A percentile compares a stretch with the other conserved stretches of the same genome.
phyloP scores from a whole-genome alignment of 2,888 invertebrate genomes.

The Bombylius major region DNA sequence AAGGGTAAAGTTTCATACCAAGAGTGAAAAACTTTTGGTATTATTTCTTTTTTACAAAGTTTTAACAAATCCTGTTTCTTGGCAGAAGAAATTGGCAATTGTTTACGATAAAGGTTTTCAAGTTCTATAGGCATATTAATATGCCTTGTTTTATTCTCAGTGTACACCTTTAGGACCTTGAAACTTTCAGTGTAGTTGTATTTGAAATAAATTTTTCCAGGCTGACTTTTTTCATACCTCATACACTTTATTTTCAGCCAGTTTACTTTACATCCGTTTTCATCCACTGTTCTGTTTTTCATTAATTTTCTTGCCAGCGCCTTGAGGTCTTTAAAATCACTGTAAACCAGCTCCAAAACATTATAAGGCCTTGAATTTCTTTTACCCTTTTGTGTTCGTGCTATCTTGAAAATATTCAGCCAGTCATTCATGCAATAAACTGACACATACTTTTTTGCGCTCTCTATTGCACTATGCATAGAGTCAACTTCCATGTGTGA shows the following conservation, averaged over 20 bases:
- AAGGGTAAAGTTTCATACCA: conserved; percentile 1
- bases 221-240: conserved; percentile 2
- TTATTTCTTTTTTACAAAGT: not conserved
- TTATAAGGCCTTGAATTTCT: not conserved
- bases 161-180: not conserved
- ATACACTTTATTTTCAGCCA: conserved; percentile 2
- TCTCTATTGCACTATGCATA: not conserved
- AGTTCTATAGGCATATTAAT: not conserved
- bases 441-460: conserved; percentile 1
- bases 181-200: not conserved
- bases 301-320: not conserved
- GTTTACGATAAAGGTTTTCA: not conserved
- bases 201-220: not conserved
- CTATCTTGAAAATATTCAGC: not conserved
- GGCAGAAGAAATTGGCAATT: not conserved
- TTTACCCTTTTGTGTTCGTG: not conserved
- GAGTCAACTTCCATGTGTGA: not conserved
- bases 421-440: not conserved
- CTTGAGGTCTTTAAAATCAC: not conserved
- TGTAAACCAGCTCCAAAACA: not conserved
- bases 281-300: conserved; percentile 1
- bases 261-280: not conserved
- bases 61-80: conserved; percentile 2
- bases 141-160: not conserved
- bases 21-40: conserved; percentile 1